These are phyloP conservation scores for Melanocharis versteri DNA, from an alignment of 2,113 vertebrate genomes.

Conservation along the genomic window DNA sequence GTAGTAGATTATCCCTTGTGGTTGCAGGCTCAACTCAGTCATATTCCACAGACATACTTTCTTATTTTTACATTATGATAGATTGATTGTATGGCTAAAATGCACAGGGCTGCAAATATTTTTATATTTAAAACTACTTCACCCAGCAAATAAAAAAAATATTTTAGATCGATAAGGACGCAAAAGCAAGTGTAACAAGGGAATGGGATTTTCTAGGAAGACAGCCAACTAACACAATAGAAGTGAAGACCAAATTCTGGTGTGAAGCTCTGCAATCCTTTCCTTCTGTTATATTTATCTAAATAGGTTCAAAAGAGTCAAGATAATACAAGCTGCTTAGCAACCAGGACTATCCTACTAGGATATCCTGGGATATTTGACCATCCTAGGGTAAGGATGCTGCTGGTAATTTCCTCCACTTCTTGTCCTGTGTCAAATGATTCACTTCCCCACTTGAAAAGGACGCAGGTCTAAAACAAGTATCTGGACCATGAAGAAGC, in stretches of 20 bases:
- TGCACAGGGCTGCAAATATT: not conserved
- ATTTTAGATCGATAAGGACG: not conserved
- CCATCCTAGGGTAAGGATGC: not conserved
- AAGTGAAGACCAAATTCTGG: not conserved
- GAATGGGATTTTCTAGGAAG: not conserved
- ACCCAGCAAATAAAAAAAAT: not conserved
- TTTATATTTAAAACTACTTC: not conserved
- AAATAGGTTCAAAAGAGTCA: not conserved
- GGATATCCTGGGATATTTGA: not conserved
- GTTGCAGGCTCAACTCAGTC: not conserved
- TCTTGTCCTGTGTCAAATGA: not conserved
- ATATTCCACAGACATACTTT: not conserved
- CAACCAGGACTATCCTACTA: not conserved
- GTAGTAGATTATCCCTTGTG: not conserved
- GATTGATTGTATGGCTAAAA: not conserved
- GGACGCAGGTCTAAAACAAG: not conserved
- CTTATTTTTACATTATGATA: not conserved
- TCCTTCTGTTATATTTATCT: not conserved
- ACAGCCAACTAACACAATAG: not conserved
- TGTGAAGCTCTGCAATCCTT: not conserved
- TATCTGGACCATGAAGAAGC: not conserved
- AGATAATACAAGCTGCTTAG: not conserved
- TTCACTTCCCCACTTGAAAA: not conserved
- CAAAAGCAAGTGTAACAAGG: not conserved
- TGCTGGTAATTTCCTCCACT: not conserved